Conservation (phyloP, 2,797 vertebrate genomes). For the Menidia menidia region DNA sequence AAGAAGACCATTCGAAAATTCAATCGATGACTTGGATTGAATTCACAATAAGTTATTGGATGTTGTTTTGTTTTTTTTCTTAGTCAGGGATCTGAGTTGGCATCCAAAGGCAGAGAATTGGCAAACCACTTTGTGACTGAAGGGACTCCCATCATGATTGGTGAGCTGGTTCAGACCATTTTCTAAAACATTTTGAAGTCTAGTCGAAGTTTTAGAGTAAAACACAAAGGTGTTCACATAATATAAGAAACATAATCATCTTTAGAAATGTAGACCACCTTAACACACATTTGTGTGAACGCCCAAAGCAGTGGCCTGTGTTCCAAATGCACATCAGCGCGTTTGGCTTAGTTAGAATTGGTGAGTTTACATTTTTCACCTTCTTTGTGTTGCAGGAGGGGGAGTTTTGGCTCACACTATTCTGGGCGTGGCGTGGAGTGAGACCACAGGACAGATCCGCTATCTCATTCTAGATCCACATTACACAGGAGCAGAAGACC, state of each 20-base stretch:
- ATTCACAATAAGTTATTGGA: background rate
- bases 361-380: background rate
- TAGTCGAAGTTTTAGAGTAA: background rate
- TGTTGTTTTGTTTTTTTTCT: constrained; percentile 5
- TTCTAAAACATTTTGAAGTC: background rate
- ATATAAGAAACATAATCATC: background rate
- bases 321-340: no score
- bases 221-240: background rate
- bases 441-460: constrained; percentile 90
- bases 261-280: no score
- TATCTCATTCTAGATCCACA: constrained; percentile 97
- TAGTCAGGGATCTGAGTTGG: constrained; percentile 93
- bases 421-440: constrained; percentile 94
- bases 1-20: background rate
- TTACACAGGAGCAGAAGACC: constrained; percentile 95
- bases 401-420: constrained; percentile 96
- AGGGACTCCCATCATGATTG: constrained; percentile 96
- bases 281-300: no score
- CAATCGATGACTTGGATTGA: background rate
- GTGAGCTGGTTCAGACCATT: constrained; percentile 75
- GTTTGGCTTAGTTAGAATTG: background rate
- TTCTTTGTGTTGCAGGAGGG: constrained; percentile 83
- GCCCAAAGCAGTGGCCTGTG: no score
- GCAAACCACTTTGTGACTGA: constrained; percentile 91
- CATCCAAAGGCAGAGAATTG: constrained; percentile 91